Conservation (phyloP, 2,888 invertebrate species). For the Synanthedon tipuliformis region DNA sequence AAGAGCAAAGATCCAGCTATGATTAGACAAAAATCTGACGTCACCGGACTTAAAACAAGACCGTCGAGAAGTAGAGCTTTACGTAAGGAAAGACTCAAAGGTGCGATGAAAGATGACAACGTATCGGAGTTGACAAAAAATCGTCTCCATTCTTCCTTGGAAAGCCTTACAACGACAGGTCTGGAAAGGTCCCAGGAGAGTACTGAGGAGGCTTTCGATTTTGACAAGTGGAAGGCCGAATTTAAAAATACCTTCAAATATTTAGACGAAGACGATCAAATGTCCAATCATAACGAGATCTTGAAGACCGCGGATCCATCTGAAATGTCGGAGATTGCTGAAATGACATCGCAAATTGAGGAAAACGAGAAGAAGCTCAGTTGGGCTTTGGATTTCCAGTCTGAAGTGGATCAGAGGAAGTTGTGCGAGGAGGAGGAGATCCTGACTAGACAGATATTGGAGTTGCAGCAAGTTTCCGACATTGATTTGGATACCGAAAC, state of each 20-base stretch:
- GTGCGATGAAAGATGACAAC: slow-evolving; percentile 25
- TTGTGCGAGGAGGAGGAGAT: slow-evolving; percentile 82
- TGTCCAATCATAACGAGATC: slow-evolving; percentile 50
- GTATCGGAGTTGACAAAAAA: slow-evolving; percentile 42
- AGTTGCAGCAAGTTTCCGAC: slow-evolving; percentile 77
- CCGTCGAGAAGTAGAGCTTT: slow-evolving; percentile 42
- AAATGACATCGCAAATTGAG: slow-evolving; percentile 65
- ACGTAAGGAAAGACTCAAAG: slow-evolving; percentile 40
- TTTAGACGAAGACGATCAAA: slow-evolving; percentile 54
- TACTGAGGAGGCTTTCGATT: slow-evolving; percentile 51
- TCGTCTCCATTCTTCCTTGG: slow-evolving; percentile 55
- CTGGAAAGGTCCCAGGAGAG: slow-evolving; percentile 55
- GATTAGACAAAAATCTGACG: slow-evolving; percentile 72
- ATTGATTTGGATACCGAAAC: slow-evolving; percentile 85
- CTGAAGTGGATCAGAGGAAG: slow-evolving; percentile 80
- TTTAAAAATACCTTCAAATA: slow-evolving; percentile 55
- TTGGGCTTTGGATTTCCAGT: slow-evolving; percentile 72
- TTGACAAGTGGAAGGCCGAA: slow-evolving; percentile 59
- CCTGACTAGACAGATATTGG: slow-evolving; percentile 80
- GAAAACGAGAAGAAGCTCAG: slow-evolving; percentile 69
- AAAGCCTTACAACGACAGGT: slow-evolving; percentile 47
- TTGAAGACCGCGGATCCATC: slow-evolving; percentile 54
- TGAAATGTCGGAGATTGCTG: slow-evolving; percentile 63
- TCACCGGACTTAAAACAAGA: slow-evolving; percentile 68
- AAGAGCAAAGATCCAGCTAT: slow-evolving; percentile 36